These are phyloP conservation scores for Mnemiopsis leidyi DNA, from an alignment of 37 sponge, comb jelly and placozoan genomes.

Conservation along the genomic window DNA sequence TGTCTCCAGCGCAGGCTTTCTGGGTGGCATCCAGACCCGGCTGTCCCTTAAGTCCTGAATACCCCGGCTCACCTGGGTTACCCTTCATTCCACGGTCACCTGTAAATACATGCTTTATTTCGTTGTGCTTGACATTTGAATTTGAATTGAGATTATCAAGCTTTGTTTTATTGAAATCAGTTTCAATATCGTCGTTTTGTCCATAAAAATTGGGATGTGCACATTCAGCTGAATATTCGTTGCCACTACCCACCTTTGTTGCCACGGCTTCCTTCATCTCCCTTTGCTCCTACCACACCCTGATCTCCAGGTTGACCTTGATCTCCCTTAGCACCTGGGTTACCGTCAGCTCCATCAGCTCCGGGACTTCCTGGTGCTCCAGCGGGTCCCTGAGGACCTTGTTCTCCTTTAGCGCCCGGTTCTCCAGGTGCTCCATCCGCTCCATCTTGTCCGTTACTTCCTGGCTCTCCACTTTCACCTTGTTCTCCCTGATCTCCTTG, in stretches of 20 bases:
- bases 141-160: background rate
- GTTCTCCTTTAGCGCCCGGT: background rate
- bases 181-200: no score
- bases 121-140: background rate
- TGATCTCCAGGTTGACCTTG: conserved; percentile 64
- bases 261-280: background rate
- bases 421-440: background rate
- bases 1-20: background rate
- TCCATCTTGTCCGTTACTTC: conserved; percentile 64
- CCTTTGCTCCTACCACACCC: conserved; percentile 66
- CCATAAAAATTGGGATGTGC: no score
- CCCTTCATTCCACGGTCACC: background rate
- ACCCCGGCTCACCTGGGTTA: background rate
- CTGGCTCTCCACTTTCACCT: conserved; percentile 46
- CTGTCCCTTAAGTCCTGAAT: background rate
- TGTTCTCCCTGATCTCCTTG: background rate
- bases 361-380: background rate
- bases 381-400: background rate
- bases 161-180: no score
- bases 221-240: no score
- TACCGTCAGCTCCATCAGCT: conserved; percentile 13
- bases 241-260: conserved; percentile 7
- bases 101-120: no score
- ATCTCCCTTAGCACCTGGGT: conserved; percentile 11
- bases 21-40: background rate